Evolutionary conservation across 37 sponge, comb jelly and placozoan genomes (phyloP).

Genomic region (Tethya wilhelma): DNA sequence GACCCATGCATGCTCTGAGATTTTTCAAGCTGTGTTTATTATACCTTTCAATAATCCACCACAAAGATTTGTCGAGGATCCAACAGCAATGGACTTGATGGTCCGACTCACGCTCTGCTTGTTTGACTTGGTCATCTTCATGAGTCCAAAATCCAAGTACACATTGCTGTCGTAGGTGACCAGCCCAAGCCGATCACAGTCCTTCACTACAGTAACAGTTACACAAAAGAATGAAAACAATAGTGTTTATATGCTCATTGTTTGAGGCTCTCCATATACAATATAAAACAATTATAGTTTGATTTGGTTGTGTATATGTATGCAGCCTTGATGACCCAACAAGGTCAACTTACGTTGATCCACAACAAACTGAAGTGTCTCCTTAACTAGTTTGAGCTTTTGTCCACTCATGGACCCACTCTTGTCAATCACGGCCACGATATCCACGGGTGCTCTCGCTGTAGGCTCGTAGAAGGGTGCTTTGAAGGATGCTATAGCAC

Average conservation of each 20-base stretch:
- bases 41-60: constrained; percentile 85
- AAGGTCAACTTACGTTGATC: constrained; percentile 91
- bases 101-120: constrained; percentile 51
- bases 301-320: too few species aligned
- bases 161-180: constrained; percentile 82
- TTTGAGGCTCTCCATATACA: too few species aligned
- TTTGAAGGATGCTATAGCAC: constrained; percentile 70
- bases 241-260: too few species aligned
- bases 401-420: constrained; percentile 87
- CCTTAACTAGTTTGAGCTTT: constrained; percentile 82
- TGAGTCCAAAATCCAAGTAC: constrained; percentile 64
- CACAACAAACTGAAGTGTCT: constrained; percentile 88
- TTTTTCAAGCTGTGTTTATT: too few species aligned
- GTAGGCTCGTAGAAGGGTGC: constrained; percentile 88
- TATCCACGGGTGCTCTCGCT: constrained; percentile 74
- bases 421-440: constrained; percentile 90
- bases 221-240: too few species aligned
- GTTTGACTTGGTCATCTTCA: constrained; percentile 63
- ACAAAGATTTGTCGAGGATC: constrained; percentile 82
- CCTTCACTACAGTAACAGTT: constrained; percentile 84
- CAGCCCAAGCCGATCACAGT: constrained; percentile 74
- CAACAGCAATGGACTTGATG: constrained; percentile 53
- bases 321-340: too few species aligned
- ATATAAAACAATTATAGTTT: too few species aligned
- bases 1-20: too few species aligned